Conservation (phyloP, 1,140 invertebrate genomes). For the Brachionus manjavacas region DNA sequence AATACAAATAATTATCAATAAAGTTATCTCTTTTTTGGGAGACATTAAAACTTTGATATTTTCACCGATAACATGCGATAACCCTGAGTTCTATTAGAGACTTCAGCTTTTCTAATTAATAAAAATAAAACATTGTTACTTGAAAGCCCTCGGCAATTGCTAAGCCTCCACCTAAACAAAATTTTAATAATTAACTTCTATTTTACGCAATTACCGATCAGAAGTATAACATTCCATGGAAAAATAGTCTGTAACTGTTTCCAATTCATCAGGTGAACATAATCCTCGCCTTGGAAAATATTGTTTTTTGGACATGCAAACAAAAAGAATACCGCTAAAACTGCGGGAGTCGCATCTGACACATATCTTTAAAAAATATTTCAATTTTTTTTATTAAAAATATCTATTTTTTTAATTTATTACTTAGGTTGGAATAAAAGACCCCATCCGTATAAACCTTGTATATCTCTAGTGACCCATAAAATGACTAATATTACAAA, state of each 20-base stretch:
- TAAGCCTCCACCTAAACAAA: slow-evolving; percentile 12
- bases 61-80: slow-evolving; percentile 22
- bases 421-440: slow-evolving; percentile 49
- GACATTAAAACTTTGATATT: slow-evolving; percentile 34
- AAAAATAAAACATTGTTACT: not conserved
- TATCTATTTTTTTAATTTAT: not conserved
- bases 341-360: slow-evolving; percentile 4
- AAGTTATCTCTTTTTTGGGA: slow-evolving; percentile 1
- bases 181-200: not conserved
- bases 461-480: slow-evolving; percentile 81
- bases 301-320: slow-evolving; percentile 40
- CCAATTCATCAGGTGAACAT: slow-evolving; percentile 37
- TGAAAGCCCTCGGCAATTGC: slow-evolving; percentile 40
- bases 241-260: slow-evolving; percentile 34
- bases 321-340: slow-evolving; percentile 15
- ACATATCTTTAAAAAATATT: slow-evolving; percentile 24
- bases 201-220: slow-evolving; percentile 20
- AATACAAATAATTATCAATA: not conserved
- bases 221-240: slow-evolving; percentile 29
- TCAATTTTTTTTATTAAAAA: not conserved
- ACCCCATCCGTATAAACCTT: slow-evolving; percentile 72
- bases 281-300: slow-evolving; percentile 21
- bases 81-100: not conserved
- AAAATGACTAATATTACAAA: slow-evolving; percentile 74
- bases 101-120: not conserved